These are phyloP conservation scores for Peucedramus taeniatus DNA, from an alignment of 2,113 vertebrate species.

Conservation along the genomic window DNA sequence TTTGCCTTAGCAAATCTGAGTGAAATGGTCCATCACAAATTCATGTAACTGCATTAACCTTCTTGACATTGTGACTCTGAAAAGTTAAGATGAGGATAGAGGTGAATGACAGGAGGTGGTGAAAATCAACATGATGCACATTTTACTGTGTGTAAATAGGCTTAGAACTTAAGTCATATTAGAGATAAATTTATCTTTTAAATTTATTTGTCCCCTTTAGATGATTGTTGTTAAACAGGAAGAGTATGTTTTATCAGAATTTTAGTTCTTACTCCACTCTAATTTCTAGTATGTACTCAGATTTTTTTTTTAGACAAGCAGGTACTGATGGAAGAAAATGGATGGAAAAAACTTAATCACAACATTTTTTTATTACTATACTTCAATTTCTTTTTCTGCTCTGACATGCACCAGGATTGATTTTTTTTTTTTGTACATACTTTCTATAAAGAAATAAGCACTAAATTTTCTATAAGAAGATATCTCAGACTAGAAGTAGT, in stretches of 20 bases:
- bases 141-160: background rate
- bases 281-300: background rate
- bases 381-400: background rate
- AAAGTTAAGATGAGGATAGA: background rate
- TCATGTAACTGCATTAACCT: conserved; percentile 32
- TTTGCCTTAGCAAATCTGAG: background rate
- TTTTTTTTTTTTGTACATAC: conserved; percentile 8
- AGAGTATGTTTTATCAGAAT: background rate
- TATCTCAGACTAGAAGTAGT: background rate
- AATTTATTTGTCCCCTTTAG: background rate
- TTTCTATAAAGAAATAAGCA: conserved; percentile 28
- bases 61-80: background rate
- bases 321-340: background rate
- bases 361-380: background rate
- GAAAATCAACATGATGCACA: background rate
- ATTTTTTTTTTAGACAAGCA: background rate
- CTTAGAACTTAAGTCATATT: background rate
- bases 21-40: conserved; percentile 37
- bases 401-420: background rate
- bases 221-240: background rate
- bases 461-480: background rate
- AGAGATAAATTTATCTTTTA: background rate
- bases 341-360: background rate
- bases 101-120: background rate
- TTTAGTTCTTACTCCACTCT: background rate